These are phyloP conservation scores for Festucalex cinctus DNA, from an alignment of 2,113 vertebrate species.

Conservation along the genomic window DNA sequence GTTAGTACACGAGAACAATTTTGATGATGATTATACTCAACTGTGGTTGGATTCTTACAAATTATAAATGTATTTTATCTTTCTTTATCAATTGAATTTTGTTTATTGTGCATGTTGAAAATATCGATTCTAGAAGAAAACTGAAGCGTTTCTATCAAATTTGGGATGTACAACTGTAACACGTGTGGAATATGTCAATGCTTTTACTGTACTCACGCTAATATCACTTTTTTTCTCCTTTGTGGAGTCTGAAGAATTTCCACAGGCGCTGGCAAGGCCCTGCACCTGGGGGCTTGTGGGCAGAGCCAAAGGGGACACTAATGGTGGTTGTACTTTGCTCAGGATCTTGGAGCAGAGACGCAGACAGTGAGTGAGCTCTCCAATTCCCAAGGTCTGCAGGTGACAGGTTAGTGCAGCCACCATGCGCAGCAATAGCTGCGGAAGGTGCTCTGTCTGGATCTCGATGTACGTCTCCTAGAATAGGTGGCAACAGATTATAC, in stretches of 20 bases:
- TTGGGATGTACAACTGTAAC: not conserved
- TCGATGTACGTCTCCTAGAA: constrained; percentile 95
- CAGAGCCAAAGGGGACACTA: constrained; percentile 82
- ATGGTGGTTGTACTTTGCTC: constrained; percentile 93
- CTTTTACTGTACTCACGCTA: constrained; percentile 73
- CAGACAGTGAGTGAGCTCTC: constrained; percentile 90
- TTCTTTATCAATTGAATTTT: not conserved
- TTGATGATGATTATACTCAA: not conserved
- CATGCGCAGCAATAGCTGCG: constrained; percentile 93
- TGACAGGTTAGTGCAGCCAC: constrained; percentile 88
- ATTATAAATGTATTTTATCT: not conserved
- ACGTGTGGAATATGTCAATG: not conserved
- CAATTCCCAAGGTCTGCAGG: constrained; percentile 82
- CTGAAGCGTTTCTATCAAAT: not conserved
- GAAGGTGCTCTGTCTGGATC: constrained; percentile 97
- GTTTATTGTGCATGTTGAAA: not conserved
- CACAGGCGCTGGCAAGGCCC: constrained; percentile 37
- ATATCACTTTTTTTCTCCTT: constrained; percentile 80
- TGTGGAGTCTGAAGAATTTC: constrained; percentile 54
- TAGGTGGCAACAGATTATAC: not conserved
- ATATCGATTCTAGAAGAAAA: not conserved
- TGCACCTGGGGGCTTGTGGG: constrained; percentile 64
- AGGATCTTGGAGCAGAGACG: constrained; percentile 98
- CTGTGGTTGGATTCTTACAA: not conserved
- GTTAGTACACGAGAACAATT: not conserved